Evolutionary conservation across 2,113 vertebrate genomes (phyloP).

Genomic region (Aphyosemion australe): DNA sequence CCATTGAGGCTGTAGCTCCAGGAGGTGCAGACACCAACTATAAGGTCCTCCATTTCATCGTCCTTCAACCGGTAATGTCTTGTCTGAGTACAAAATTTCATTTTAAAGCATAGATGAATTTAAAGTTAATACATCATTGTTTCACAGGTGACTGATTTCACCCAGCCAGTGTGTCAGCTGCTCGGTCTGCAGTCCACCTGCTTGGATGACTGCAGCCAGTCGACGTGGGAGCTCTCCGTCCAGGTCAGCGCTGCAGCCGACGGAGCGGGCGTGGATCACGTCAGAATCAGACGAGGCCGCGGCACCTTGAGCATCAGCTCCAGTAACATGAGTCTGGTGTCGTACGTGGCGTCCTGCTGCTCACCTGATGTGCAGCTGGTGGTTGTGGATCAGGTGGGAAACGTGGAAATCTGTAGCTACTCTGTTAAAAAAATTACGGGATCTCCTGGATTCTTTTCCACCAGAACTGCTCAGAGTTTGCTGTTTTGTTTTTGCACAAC

Average conservation of each 20-base stretch:
- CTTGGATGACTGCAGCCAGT: constrained; percentile 36
- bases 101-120: too few relatives aligned
- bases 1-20: constrained; percentile 60
- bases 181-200: constrained; percentile 48
- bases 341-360: constrained; percentile 69
- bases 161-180: constrained; percentile 49
- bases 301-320: constrained; percentile 57
- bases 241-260: constrained; percentile 50
- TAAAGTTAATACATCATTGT: too few relatives aligned
- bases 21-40: constrained; percentile 66
- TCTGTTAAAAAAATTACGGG: neutral
- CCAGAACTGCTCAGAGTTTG: neutral
- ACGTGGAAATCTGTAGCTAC: constrained; percentile 36
- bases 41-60: constrained; percentile 35
- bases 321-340: constrained; percentile 35
- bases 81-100: too few relatives aligned
- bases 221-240: constrained; percentile 52
- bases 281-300: constrained; percentile 57
- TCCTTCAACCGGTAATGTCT: constrained; percentile 46
- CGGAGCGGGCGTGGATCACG: constrained; percentile 45
- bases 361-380: constrained; percentile 53
- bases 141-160: constrained; percentile 66
- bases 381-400: constrained; percentile 69
- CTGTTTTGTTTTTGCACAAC: constrained; percentile 18
- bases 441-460: neutral